Conservation (phyloP, 2,113 vertebrate species). For the Oryzias curvinotus region DNA sequence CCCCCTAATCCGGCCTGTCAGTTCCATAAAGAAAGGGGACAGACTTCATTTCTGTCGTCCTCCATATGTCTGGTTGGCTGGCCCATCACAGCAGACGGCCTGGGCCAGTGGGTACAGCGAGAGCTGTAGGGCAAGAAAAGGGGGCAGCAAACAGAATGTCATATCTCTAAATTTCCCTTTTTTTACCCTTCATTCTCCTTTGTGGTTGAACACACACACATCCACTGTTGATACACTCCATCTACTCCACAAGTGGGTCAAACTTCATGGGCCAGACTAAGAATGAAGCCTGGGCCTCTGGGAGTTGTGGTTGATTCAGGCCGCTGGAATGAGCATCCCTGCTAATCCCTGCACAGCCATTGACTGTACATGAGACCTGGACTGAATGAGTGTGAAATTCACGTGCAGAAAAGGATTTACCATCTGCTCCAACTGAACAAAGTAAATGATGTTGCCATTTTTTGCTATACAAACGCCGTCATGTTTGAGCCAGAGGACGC, state of each 20-base stretch:
- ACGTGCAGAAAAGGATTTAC: too few relatives aligned
- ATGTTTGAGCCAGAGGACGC: too few relatives aligned
- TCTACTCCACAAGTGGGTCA: slow-evolving; percentile 67
- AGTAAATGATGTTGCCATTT: too few relatives aligned
- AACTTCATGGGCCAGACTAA: slow-evolving; percentile 54
- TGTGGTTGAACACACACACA: background rate
- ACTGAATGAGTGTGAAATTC: too few relatives aligned
- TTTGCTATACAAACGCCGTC: too few relatives aligned
- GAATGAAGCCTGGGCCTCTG: slow-evolving; percentile 56
- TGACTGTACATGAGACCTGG: too few relatives aligned
- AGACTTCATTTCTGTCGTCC: slow-evolving; percentile 33
- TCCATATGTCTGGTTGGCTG: slow-evolving; percentile 74
- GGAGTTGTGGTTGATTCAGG: slow-evolving; percentile 48
- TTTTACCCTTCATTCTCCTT: slow-evolving; percentile 11
- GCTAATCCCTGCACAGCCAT: slow-evolving; percentile 44
- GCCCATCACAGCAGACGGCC: slow-evolving; percentile 58
- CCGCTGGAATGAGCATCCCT: slow-evolving; percentile 16
- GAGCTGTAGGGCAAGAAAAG: slow-evolving; percentile 34
- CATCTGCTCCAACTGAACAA: too few relatives aligned
- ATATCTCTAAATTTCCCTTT: slow-evolving; percentile 42
- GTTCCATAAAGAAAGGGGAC: slow-evolving; percentile 18
- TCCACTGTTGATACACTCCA: slow-evolving; percentile 15
- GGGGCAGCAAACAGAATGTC: slow-evolving; percentile 25
- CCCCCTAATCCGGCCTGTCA: background rate
- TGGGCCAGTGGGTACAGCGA: slow-evolving; percentile 46